Evolutionary conservation across 2,113 vertebrate genomes (phyloP).

Genomic region (Semnornis frantzii): DNA sequence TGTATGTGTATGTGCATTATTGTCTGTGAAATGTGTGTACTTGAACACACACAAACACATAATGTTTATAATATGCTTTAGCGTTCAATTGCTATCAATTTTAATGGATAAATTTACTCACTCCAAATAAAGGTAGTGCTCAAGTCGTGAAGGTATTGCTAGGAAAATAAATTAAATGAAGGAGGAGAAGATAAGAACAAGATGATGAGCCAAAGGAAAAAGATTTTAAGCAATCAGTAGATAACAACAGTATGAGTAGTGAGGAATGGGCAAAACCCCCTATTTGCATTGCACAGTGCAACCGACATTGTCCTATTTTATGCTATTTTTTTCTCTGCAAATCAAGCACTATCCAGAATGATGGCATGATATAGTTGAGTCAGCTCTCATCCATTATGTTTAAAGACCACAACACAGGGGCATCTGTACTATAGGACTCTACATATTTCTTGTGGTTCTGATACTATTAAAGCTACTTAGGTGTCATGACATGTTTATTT

Average conservation of each 20-base stretch:
- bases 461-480: conserved; percentile 59
- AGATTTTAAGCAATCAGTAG: not conserved
- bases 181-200: not conserved
- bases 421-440: conserved; percentile 17
- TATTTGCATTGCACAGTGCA: not conserved
- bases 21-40: not conserved
- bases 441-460: conserved; percentile 61
- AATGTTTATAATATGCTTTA: not conserved
- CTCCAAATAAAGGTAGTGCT: not conserved
- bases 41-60: rapidly evolving
- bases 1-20: not conserved
- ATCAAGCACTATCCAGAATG: conserved; percentile 13
- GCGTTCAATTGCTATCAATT: not conserved
- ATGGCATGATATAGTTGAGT: conserved; percentile 27
- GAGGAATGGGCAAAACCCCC: not conserved
- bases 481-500: conserved; percentile 65
- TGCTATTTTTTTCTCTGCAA: conserved; percentile 19
- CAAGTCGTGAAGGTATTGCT: not conserved
- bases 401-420: conserved; percentile 27
- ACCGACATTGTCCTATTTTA: not conserved
- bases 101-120: not conserved
- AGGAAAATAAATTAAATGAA: not conserved
- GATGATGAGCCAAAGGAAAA: not conserved
- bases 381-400: conserved; percentile 35
- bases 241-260: not conserved